Base-by-base conservation (phyloP, 2,113 vertebrate genomes). In the Tetrao urogallus region DNA sequence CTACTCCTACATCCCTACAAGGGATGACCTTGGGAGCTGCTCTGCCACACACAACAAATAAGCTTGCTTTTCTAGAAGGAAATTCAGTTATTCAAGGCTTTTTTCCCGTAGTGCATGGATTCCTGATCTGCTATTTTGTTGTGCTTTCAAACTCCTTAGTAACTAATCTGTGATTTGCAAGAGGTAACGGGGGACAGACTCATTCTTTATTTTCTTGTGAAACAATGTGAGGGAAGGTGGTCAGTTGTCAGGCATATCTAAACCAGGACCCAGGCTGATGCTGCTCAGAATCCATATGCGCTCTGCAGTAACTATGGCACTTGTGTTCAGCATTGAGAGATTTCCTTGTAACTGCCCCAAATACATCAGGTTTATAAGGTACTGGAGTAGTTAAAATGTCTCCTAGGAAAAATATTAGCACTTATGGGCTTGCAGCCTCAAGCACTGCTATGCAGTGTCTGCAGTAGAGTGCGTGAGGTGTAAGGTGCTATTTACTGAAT, bases 311-410 rank as follows among this genome's bases (percentile, higher is more conserved):
- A 48, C 25, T 32, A 63, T 61, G 61, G 63, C 47, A 30, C 63
- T 70, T 82, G 45, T 84, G 21, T n/a, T 67, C 52, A 64, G 88
- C 77, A 81, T 12, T n/a, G 43, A 56, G 76, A 91, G 42, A 58
- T 88, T 88, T 90, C 54, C 36, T 57, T 87, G 82, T 48, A 87
- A 60, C 18, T n/a, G 47, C 56, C 82, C 74, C 18, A 90, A 93
- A 93, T 8, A 14, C 38, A 82, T 86, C 67, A 92, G 24, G 70
- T 88, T 82, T 75, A 38, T 82, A 90, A 63, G 73, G 75, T 70
- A 86, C 47, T 45, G 27, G 56, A 90, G 50, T 66, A 79, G 82
- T 92, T 88, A 83, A 88, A 74, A 20, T 64, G n/a, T 86, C 43
- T 90, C 56, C 64, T 63, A 42, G 32, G 85, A 42, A 81, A 96